Conservation (phyloP, 2,797 vertebrate species). For the Alosa sapidissima region DNA sequence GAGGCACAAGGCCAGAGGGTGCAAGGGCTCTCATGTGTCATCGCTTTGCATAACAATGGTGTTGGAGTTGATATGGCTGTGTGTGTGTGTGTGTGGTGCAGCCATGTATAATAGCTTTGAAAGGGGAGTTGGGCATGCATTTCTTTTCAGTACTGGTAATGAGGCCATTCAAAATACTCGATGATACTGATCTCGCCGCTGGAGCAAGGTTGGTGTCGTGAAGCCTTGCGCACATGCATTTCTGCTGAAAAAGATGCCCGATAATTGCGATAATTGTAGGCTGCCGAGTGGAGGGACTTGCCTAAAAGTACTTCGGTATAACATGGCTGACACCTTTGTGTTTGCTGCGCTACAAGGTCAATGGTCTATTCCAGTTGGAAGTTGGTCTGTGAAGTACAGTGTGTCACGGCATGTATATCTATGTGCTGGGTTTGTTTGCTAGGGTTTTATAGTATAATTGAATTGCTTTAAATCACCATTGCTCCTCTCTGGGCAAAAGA, state of each 20-base stretch:
- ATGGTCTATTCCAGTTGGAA: background rate
- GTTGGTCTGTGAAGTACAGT: background rate
- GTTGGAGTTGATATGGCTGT: background rate
- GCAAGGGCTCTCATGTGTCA: background rate
- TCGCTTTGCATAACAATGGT: background rate
- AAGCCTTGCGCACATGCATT: too few relatives aligned
- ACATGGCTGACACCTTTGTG: background rate
- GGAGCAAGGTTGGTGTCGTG: too few relatives aligned
- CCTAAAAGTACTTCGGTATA: background rate
- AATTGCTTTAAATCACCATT: background rate
- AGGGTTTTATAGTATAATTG: background rate
- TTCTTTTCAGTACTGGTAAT: background rate
- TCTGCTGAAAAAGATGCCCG: too few relatives aligned
- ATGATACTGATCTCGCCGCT: too few relatives aligned
- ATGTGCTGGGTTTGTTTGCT: background rate
- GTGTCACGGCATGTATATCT: background rate
- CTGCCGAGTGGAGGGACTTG: too few relatives aligned
- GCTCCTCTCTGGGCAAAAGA: background rate
- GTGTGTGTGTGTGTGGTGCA: background rate
- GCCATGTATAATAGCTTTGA: background rate
- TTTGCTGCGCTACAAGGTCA: background rate
- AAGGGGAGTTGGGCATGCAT: background rate
- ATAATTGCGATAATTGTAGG: too few relatives aligned
- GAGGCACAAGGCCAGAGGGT: slow-evolving; percentile 23
- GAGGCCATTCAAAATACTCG: background rate